phyloP scores from a whole-genome alignment of 2,113 vertebrate genomes.

The Poecile atricapillus region DNA sequence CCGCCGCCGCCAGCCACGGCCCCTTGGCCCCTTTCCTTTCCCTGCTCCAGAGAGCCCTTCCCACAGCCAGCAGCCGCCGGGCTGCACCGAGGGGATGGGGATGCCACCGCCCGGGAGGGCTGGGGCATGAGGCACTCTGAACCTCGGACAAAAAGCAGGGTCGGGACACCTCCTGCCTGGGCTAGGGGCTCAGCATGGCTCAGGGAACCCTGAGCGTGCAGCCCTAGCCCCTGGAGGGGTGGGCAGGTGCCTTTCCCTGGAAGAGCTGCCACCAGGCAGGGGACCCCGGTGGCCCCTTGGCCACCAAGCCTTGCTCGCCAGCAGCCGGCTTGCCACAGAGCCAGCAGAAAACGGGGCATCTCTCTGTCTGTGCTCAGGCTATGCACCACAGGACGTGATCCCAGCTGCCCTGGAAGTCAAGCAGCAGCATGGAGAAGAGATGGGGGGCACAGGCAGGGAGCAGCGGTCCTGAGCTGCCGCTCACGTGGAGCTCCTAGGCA shows the following conservation, averaged over 20 bases:
- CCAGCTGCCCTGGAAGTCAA: not conserved
- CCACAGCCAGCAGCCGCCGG: not conserved
- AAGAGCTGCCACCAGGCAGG: not conserved
- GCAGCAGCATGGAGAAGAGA: not conserved
- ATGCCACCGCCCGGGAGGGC: rapidly evolving
- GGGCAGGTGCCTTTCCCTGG: rapidly evolving
- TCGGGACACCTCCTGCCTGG: not conserved
- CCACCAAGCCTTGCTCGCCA: not conserved
- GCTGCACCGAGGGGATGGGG: not conserved
- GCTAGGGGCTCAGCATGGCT: not conserved
- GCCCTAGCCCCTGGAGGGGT: not conserved
- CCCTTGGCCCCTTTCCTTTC: slow-evolving; percentile 61
- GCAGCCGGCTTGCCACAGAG: not conserved
- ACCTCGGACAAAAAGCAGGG: not conserved
- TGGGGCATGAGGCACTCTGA: not conserved
- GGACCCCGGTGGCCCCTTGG: not conserved
- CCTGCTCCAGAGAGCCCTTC: slow-evolving; percentile 50
- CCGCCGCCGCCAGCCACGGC: slow-evolving; percentile 15
- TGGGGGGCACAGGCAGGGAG: not conserved
- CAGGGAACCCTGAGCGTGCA: rapidly evolving
- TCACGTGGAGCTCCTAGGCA: not conserved
- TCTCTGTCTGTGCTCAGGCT: not conserved
- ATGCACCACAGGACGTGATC: not conserved
- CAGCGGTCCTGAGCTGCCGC: not conserved
- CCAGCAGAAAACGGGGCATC: rapidly evolving